Evolutionary conservation across 1,140 invertebrate species (phyloP), one percentile per base, ranked within the genome.

Genomic region (Liolophura sinensis): DNA sequence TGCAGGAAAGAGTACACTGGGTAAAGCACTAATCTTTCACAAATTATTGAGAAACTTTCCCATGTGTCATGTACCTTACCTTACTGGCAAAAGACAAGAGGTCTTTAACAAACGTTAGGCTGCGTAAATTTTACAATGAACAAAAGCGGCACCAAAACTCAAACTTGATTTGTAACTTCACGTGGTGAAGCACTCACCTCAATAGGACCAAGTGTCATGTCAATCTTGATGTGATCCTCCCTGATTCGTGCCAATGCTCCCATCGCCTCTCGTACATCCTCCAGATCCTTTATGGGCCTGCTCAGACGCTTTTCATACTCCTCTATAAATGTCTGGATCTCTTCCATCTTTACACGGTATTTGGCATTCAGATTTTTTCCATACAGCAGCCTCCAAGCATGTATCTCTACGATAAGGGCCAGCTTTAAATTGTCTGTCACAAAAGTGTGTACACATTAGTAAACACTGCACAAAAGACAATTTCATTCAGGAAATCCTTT

Each of bases 201-300:
- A 56, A 97, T 94, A 0, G 94, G 94, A 78, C 93, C 93, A 57
- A 97, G 95, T 73, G 90, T 91, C 27, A 96, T 86, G 76, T 98
- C 95, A 90, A 96, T 93, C 76, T 96, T 93, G 7, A 97, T 93
- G 84, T 97, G 94, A 80, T 95, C 92, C 75, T 96, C 93, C n/a
- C 95, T 86, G 60, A 96, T 93, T 82, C 95, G 94, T 78, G 92
- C 91, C 57, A 97, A 81, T 0, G 92, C 95, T 69, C 94, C 92
- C 92, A 97, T 97, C 22, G 94, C 91, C 74, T 93, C 88, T 64
- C 94, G 86, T 0, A 97, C 93, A 76, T 97, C 95, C 78, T 97
- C 94, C 27, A 97, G 85, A 80, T 96, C 95, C 57, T 92, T 86
- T 27, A 97, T 92, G 52, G 92, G 92, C 54, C 92, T 87, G 71